Evolutionary conservation across 2,888 invertebrate species (phyloP), one percentile per base, ranked within the genome.

Genomic region (Alloscopus bannaensis): DNA sequence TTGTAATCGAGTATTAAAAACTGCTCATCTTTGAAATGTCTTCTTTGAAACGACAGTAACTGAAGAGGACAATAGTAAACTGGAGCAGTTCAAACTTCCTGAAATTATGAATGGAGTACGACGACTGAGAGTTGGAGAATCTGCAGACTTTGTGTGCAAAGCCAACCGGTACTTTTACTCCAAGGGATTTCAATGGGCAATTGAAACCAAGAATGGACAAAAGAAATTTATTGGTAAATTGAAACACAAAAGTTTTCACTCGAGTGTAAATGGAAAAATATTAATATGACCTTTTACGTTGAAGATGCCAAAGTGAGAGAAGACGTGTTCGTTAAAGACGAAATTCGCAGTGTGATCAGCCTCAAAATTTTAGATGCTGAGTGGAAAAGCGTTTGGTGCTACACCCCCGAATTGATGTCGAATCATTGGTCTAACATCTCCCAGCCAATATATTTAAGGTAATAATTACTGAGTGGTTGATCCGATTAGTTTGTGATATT

Each of bases 371-470:
- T 64, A 2, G 82, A 77, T 69, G 66, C 68, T 1, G 80, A 82
- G 24, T 82, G 82, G 82, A 82, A 82, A 52, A 77, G 78, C 18
- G 80, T 82, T 2, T 82, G 82, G 82, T 82, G 82, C 57, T 82
- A 73, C 59, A 78, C 80, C 13, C 82, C 82, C 16, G 64, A 73
- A 4, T 36, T 82, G 28, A 59, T 69, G 20, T 73, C 77, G 6
- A 70, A 57, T 29, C 24, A 69, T 16, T 82, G 82, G 82, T 77
- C 72, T 31, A 82, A 80, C 52, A 70, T 73, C 13, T 78, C 80
- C 40, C 82, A 82, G 22, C 80, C 80, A 28, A 69, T 82, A 52
- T 82, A 82, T 36, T 70, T 82, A 29, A n/a, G 76, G 45, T 68
- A 36, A 36, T 16, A 45, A 70, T 57, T 50, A 13, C 45, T 40